Percentiles rank a stretch among this genome's conserved stretches.
phyloP scores from a whole-genome alignment of 2,797 vertebrate genomes.

The Sebastes miniatus region DNA sequence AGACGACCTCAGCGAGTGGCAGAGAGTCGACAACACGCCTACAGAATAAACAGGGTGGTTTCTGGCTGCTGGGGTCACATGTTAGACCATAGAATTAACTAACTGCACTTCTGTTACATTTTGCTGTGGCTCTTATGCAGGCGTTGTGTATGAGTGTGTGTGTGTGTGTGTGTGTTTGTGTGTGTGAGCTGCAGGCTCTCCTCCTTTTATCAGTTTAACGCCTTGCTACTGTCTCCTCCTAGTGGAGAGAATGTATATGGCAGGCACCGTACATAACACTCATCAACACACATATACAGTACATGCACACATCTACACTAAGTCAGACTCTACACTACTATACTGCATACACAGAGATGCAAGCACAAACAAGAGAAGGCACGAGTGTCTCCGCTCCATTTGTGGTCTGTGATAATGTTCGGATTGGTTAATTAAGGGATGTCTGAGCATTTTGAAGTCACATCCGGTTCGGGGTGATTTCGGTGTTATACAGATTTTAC shows the following conservation, averaged over 20 bases:
- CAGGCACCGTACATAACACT: slow-evolving; percentile 49
- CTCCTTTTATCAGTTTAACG: slow-evolving; percentile 44
- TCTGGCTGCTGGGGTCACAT: slow-evolving; percentile 40
- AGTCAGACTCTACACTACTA: slow-evolving; percentile 37
- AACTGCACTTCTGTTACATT: slow-evolving; percentile 76
- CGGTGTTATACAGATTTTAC: slow-evolving; percentile 34
- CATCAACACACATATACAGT: slow-evolving; percentile 12
- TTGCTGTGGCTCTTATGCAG: slow-evolving; percentile 78
- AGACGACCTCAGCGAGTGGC: slow-evolving; percentile 2
- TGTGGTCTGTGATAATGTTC: slow-evolving; percentile 32
- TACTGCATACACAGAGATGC: slow-evolving; percentile 35
- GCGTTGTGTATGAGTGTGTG: slow-evolving; percentile 42
- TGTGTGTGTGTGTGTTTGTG: not conserved
- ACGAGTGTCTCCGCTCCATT: slow-evolving; percentile 35
- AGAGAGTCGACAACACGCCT: not conserved
- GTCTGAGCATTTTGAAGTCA: slow-evolving; percentile 42
- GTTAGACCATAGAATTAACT: slow-evolving; percentile 48
- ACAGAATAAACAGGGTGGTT: slow-evolving; percentile 31
- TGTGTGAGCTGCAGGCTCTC: slow-evolving; percentile 45
- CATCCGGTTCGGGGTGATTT: slow-evolving; percentile 13
- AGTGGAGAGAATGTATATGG: slow-evolving; percentile 75
- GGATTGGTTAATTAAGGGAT: slow-evolving; percentile 26
- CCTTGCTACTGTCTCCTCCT: slow-evolving; percentile 70
- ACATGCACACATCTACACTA: slow-evolving; percentile 27
- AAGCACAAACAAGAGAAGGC: slow-evolving; percentile 72